Base-by-base conservation (phyloP, 2,113 vertebrate genomes). In the Australoheros scitulus region DNA sequence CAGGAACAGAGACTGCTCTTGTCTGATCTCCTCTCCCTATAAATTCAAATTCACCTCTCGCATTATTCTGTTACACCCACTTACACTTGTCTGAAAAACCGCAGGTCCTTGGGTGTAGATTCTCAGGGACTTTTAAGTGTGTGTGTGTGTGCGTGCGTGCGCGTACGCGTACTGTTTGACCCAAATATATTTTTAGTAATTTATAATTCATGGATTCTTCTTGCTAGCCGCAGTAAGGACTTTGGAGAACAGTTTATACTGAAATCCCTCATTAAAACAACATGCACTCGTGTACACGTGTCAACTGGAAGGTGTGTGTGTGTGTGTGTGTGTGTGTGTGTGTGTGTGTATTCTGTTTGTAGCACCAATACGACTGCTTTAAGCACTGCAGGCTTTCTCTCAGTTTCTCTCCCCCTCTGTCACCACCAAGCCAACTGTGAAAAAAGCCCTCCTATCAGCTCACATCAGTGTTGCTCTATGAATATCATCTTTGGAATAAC, bases 121-220 rank as follows among this genome's bases (percentile, higher is more conserved):
- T 34, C 14, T 29, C 14, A 81, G 57, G 0, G 2, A 34, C 6
- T 59, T 64, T 80, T 22, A n/a, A 55, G n/a, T 77, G 41, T 20
- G 47, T 60, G 14, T 43, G 41, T 36, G 10, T 52, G 36, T 11
- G 32, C 57, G 36, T 64, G 11, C 38, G 38, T 36, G 32, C 5
- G 32, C 5, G 32, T 11, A 3, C 9, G 3, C 11, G 17, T 34
- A 7, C 5, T 5, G 32, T 58, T 61, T 85, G 90, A 83, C 85
- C 85, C 34, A 83, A 15, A 85, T 87, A 55, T 80, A 32, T 78
- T 84, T 82, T 76, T 60, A 24, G 50, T 84, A 1, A 68, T 87
- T 74, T 81, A 87, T 87, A 84, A 83, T 86, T 83, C 29, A 91
- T 82, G 22, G n/a, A 3, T 61, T 76, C 18, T 32, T 72, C 43